Evolutionary conservation across 2,888 invertebrate species (phyloP).

Genomic region (Caenorhabditis angaria): DNA sequence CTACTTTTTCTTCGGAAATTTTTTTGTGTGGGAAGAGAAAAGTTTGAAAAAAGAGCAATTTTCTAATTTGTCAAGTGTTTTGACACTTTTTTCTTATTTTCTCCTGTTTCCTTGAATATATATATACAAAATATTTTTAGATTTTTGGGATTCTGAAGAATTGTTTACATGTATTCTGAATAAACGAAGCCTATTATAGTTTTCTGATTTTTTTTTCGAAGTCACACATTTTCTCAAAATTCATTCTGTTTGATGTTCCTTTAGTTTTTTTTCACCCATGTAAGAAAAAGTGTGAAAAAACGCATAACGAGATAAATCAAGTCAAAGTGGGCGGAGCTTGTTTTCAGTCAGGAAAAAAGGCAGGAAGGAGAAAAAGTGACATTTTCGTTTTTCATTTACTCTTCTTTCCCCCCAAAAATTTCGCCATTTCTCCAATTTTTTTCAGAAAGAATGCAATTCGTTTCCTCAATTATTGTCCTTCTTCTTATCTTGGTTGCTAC

Average conservation of each 20-base stretch:
- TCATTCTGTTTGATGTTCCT: not conserved
- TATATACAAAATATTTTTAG: too few relatives aligned
- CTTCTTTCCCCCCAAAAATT: not conserved
- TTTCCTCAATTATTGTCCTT: conserved; percentile 27
- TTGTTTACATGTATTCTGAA: too few relatives aligned
- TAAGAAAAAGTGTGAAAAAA: conserved; percentile 16
- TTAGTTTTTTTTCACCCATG: conserved; percentile 6
- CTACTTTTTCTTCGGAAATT: too few relatives aligned
- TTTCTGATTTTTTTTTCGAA: not conserved
- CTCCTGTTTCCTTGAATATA: not conserved
- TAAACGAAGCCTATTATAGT: too few relatives aligned
- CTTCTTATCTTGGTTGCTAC: conserved; percentile 30
- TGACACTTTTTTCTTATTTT: not conserved
- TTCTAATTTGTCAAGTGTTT: not conserved
- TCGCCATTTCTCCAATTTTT: not conserved
- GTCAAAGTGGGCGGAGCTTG: conserved; percentile 27
- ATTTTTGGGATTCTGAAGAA: too few relatives aligned
- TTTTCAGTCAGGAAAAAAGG: not conserved
- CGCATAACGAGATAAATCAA: conserved; percentile 42
- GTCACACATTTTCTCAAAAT: too few relatives aligned
- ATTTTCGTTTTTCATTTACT: conserved; percentile 2
- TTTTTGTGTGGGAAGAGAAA: not conserved
- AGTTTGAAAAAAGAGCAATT: conserved; percentile 1
- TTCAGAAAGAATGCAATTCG: conserved; percentile 30
- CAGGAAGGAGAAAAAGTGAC: conserved; percentile 4